Evolutionary conservation across 2,113 vertebrate species (phyloP), one percentile per base, ranked within the genome.

Genomic region (Corvus moneduloides): DNA sequence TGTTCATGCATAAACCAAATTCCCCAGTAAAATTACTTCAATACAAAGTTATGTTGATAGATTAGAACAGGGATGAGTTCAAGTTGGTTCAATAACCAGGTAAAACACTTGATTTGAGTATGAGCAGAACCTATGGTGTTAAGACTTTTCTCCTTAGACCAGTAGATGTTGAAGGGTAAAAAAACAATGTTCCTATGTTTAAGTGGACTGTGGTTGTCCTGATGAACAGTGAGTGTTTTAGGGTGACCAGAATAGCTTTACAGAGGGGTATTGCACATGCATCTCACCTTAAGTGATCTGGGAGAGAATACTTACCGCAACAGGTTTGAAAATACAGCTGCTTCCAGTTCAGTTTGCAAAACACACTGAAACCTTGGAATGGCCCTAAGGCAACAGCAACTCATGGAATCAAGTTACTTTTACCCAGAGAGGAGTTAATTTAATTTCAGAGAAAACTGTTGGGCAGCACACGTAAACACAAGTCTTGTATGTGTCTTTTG

Each of bases 271-370:
- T 30, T 73, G 18, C 0, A 0, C 35, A 13, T 32, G 23, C 21
- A 37, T 89, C 46, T 95, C 59, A 46, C 49, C 49, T 72, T 19
- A 61, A 82, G 33, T 71, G 46, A 44, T 82, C 30, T 54, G 55
- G 22, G 86, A 80, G 35, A 71, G 33, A 84, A 72, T 48, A 28
- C 52, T 55, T 86, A 77, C 16, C 43, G 11, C 11, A 20, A 49
- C 24, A 59, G 43, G 66, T 75, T 78, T 87, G 61, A 90, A 91
- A 89, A 69, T 54, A 21, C 52, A 84, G 22, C 39, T 84, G 48
- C 43, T 37, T 93, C 30, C 17, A 44, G 2, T 72, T 87, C 51
- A 44, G 14, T 83, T 59, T 92, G 48, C n/a, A 62, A n/a, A 90
- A 75, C 16, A 32, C 19, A 41, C 28, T 61, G 66, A 67, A 81